These are phyloP conservation scores for Coryphaenoides rupestris DNA, from an alignment of 2,113 vertebrate species.

Conservation along the genomic window DNA sequence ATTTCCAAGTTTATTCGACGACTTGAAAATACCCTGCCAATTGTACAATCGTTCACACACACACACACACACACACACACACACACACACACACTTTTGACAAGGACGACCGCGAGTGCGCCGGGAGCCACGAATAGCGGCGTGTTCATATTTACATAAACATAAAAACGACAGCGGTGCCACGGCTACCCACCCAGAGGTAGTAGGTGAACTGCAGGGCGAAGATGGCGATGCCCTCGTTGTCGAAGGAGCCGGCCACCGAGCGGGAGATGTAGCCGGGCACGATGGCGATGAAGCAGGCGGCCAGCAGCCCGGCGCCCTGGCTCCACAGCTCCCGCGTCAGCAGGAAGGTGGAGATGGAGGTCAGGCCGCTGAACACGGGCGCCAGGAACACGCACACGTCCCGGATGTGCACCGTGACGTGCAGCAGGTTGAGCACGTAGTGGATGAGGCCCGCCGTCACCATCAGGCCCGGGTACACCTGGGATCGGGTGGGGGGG, in stretches of 20 bases:
- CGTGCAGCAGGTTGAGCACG: conserved; percentile 92
- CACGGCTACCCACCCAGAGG: conserved; percentile 82
- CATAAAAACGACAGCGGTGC: background rate
- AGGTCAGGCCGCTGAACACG: conserved; percentile 96
- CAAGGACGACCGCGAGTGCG: too few relatives aligned
- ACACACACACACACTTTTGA: too few relatives aligned
- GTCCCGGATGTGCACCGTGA: conserved; percentile 97
- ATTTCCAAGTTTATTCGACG: too few relatives aligned
- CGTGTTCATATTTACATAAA: background rate
- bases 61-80: background rate
- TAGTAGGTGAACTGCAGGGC: conserved; percentile 99
- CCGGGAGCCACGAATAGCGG: background rate
- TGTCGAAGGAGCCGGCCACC: conserved; percentile 97
- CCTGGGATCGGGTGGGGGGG: conserved; percentile 65
- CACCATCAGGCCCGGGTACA: conserved; percentile 97
- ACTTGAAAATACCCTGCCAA: too few relatives aligned
- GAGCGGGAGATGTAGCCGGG: conserved; percentile 98
- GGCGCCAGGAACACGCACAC: conserved; percentile 97
- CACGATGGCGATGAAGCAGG: conserved; percentile 98
- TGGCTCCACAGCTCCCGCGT: conserved; percentile 98
- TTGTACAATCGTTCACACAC: background rate
- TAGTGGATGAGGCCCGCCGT: conserved; percentile 99
- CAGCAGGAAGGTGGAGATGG: conserved; percentile 97
- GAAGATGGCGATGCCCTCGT: conserved; percentile 99
- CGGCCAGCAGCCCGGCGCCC: conserved; percentile 94